Conservation (phyloP, 2,113 vertebrate species). For the Terrapene triunguis region DNA sequence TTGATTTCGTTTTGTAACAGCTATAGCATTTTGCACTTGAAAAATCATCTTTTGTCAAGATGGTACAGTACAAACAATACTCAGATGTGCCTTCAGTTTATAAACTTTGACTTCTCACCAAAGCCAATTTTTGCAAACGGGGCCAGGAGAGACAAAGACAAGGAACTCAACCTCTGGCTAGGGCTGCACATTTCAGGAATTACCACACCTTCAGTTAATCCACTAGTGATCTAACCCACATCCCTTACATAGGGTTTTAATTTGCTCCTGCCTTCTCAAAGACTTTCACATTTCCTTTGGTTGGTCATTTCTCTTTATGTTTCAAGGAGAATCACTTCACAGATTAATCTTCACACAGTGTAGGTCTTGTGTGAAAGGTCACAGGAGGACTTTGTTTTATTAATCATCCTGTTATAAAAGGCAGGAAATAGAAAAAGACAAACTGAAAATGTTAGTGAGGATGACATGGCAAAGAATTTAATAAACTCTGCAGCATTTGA, state of each 20-base stretch:
- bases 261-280: conserved; percentile 25
- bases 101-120: conserved; percentile 16
- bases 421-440: conserved; percentile 16
- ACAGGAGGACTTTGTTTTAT: conserved; percentile 54
- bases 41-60: conserved; percentile 22
- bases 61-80: neutral
- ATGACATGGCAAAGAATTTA: conserved; percentile 33
- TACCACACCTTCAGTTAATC: neutral
- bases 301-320: neutral
- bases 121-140: conserved; percentile 20
- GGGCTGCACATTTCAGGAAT: neutral
- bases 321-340: conserved; percentile 28
- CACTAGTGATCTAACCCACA: neutral
- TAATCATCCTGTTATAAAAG: conserved; percentile 59
- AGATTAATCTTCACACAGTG: conserved; percentile 14
- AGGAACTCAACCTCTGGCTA: neutral
- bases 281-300: neutral
- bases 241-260: neutral
- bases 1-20: conserved; percentile 30
- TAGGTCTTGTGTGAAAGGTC: conserved; percentile 19
- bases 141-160: neutral
- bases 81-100: conserved; percentile 23
- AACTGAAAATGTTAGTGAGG: conserved; percentile 7
- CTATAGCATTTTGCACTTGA: conserved; percentile 5
- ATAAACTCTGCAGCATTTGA: conserved; percentile 11